Percentiles rank a stretch among this genome's conserved stretches.
Conservation (phyloP, 2,797 vertebrate genomes). For the Pipistrellus kuhlii region DNA sequence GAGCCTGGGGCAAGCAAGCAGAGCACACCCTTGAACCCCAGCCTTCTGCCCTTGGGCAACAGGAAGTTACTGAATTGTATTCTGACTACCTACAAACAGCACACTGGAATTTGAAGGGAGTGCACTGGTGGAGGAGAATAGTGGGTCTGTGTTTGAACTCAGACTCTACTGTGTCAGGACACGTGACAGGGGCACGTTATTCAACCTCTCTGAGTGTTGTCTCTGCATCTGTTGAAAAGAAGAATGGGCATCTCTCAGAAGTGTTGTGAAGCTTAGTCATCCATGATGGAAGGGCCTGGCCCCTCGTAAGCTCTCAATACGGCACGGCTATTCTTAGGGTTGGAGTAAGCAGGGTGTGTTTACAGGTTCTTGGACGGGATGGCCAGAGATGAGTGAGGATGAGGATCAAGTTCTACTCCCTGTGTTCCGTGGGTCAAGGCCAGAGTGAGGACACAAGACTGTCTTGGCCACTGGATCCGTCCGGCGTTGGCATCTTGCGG, state of each 20-base stretch:
- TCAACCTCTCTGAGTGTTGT: neutral
- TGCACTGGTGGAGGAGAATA: neutral
- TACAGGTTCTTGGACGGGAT: constrained; percentile 65
- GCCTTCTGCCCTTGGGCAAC: neutral
- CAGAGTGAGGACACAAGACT: constrained; percentile 52
- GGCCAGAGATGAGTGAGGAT: constrained; percentile 56
- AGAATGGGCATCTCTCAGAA: neutral
- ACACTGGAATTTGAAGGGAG: neutral
- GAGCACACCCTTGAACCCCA: neutral
- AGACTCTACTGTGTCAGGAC: neutral
- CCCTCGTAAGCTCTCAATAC: neutral
- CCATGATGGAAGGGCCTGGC: neutral
- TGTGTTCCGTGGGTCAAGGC: constrained; percentile 51
- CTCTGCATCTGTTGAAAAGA: neutral
- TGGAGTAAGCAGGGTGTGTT: constrained; percentile 73
- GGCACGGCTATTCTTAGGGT: constrained; percentile 61
- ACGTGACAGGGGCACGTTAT: neutral
- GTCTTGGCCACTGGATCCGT: neutral
- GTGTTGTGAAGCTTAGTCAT: neutral
- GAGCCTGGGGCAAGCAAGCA: neutral
- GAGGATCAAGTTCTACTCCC: constrained; percentile 54
- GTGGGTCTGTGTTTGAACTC: neutral
- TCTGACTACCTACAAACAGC: neutral
- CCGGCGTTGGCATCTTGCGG: neutral
- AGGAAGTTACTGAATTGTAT: neutral